Evolutionary conservation across 2,888 invertebrate genomes (phyloP), one percentile per base, ranked within the genome.

Genomic region (Seira ritae): DNA sequence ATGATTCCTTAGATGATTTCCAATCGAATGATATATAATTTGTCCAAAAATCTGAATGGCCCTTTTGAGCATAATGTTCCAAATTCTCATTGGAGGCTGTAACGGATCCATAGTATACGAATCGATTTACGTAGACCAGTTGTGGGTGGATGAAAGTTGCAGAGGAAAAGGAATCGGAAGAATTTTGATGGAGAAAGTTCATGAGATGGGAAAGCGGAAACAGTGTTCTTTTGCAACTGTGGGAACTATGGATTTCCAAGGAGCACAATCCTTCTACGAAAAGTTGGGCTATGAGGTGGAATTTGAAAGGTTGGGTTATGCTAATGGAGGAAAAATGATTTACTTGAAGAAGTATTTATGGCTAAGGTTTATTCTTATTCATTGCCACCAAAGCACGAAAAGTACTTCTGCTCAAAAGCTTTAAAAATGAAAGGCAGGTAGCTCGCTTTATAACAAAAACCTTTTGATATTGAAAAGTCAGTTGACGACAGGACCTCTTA

Each of bases 71-170:
- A n/a, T n/a, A n/a, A n/a, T n/a, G n/a, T n/a, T n/a, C n/a, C n/a
- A n/a, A n/a, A n/a, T n/a, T n/a, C n/a, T 84, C 4, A 62, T 85
- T 15, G 85, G 77, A 8, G 85, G 85, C 1, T 85, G 85, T 42
- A 85, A 85, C 67, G 85, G 85, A 17, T 81, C 84, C 8, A 60
- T 85, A 8, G 76, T 84, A 1, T 84, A 84, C 62, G 84, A 81
- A 6, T 84, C 84, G 55, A 79, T 85, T 8, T 85, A 85, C 71
- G 84, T 84, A 31, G 85, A 85, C 20, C 85, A 85, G 66, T 80
- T 85, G 22, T 85, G 85, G 85, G 70, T 85, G 15, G 55, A 80
- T 71, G 23, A 65, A 0, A 12, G 71, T 1, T 75, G 65, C 42
- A 73, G 85, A 46, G 79, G 79, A 12, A 84, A 75, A 65, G 85